A percentile compares a stretch with the other conserved stretches of the same genome.
These are phyloP conservation scores for Apus apus DNA, from an alignment of 2,113 vertebrate species.

Conservation along the genomic window DNA sequence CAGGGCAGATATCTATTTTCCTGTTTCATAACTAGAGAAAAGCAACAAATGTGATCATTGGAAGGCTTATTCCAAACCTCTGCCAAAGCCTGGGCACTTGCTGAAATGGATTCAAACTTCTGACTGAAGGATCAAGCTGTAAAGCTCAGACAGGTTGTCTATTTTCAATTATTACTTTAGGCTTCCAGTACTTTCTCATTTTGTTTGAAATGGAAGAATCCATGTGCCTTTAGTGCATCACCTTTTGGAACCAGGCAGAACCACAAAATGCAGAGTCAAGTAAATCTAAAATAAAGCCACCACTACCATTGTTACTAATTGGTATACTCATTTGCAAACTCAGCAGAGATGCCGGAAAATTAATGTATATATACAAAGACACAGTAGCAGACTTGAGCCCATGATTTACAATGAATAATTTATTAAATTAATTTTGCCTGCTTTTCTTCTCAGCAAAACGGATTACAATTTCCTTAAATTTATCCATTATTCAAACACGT, in stretches of 20 bases:
- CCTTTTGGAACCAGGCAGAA: not conserved
- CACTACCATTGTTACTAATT: conserved; percentile 41
- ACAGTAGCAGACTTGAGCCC: not conserved
- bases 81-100: not conserved
- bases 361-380: not conserved
- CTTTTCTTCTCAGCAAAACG: conserved; percentile 50
- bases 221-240: not conserved
- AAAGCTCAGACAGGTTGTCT: not conserved
- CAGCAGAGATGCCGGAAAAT: conserved; percentile 48
- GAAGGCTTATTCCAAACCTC: not conserved
- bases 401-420: conserved; percentile 64
- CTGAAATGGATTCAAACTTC: not conserved
- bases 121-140: not conserved
- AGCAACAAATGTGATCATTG: not conserved
- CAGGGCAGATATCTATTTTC: not conserved
- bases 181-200: not conserved
- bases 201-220: not conserved
- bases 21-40: not conserved
- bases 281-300: conserved; percentile 40
- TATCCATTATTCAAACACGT: conserved; percentile 54
- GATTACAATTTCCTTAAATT: conserved; percentile 41
- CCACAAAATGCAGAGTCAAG: conserved; percentile 2
- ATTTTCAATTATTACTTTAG: not conserved
- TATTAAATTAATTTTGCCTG: conserved; percentile 62
- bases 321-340: conserved; percentile 58